A percentile compares a stretch with the other conserved stretches of the same genome.
Conservation (phyloP, 2,888 invertebrate species). For the Melinaea marsaeus region DNA sequence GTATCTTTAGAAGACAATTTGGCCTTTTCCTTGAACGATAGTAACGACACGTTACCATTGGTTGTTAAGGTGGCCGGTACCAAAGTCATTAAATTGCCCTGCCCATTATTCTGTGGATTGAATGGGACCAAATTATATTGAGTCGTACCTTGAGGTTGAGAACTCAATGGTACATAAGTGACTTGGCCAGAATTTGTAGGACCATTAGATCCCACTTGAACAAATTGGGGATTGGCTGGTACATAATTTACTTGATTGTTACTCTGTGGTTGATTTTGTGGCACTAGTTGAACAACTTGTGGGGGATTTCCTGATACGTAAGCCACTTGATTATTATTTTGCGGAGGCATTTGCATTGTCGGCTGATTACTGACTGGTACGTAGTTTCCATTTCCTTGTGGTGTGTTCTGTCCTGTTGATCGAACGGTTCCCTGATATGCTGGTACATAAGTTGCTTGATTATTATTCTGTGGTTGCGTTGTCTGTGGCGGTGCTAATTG, state of each 20-base stretch:
- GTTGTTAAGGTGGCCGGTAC: not conserved
- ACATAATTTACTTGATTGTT: conserved; percentile 1
- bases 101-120: not conserved
- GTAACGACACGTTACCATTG: not conserved
- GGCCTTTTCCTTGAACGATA: conserved; percentile 1
- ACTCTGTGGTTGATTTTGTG: not conserved
- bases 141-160: not conserved
- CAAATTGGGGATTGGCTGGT: not conserved
- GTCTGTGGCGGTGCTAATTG: conserved; percentile 1
- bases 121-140: not conserved
- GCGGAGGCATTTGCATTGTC: not conserved
- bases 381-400: not conserved
- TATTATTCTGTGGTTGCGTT: not conserved
- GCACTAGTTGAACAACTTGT: not conserved
- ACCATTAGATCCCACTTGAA: not conserved
- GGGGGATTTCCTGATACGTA: not conserved
- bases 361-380: not conserved
- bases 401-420: not conserved
- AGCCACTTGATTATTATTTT: not conserved
- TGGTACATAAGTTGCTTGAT: not conserved
- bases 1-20: not conserved
- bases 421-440: not conserved
- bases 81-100: not conserved
- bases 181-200: not conserved
- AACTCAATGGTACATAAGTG: not conserved